Conservation (phyloP, 2,888 invertebrate species). For the Yponomeuta sedellus region DNA sequence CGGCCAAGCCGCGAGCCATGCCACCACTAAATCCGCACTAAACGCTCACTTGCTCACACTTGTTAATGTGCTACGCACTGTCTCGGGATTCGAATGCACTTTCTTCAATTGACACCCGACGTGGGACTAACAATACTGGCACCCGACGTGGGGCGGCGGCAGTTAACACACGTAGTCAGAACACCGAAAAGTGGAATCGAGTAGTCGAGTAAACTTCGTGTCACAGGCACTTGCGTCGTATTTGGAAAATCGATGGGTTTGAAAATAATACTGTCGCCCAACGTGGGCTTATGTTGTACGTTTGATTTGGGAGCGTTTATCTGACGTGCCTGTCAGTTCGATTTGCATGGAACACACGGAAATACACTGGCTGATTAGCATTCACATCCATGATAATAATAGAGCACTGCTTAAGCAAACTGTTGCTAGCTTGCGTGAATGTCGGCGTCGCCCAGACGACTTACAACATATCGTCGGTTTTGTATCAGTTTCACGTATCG, state of each 20-base stretch:
- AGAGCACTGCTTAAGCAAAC: background rate
- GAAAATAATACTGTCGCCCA: constrained; percentile 16
- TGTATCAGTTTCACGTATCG: constrained; percentile 35
- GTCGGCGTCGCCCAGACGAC: constrained; percentile 9
- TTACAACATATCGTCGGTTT: constrained; percentile 9
- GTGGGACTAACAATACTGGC: constrained; percentile 12
- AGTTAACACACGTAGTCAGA: background rate
- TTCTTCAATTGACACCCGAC: background rate
- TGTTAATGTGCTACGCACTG: background rate
- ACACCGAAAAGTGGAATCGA: background rate
- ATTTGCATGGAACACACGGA: constrained; percentile 14
- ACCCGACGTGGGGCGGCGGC: constrained; percentile 18
- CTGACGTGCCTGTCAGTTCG: constrained; percentile 29
- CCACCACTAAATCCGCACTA: constrained; percentile 32
- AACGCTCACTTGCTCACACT: constrained; percentile 13
- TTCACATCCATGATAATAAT: constrained; percentile 13
- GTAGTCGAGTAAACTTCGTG: background rate
- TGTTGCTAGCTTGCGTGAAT: background rate
- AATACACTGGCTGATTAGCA: constrained; percentile 11
- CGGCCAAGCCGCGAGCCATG: constrained; percentile 45
- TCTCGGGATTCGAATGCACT: background rate
- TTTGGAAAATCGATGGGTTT: background rate
- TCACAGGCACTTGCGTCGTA: background rate
- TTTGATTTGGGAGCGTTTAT: constrained; percentile 20
- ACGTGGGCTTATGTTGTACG: constrained; percentile 18